Percentiles rank a stretch among this genome's conserved stretches.
These are phyloP conservation scores for Laodelphax striatellus DNA, from an alignment of 1,140 invertebrate genomes.

Conservation along the genomic window DNA sequence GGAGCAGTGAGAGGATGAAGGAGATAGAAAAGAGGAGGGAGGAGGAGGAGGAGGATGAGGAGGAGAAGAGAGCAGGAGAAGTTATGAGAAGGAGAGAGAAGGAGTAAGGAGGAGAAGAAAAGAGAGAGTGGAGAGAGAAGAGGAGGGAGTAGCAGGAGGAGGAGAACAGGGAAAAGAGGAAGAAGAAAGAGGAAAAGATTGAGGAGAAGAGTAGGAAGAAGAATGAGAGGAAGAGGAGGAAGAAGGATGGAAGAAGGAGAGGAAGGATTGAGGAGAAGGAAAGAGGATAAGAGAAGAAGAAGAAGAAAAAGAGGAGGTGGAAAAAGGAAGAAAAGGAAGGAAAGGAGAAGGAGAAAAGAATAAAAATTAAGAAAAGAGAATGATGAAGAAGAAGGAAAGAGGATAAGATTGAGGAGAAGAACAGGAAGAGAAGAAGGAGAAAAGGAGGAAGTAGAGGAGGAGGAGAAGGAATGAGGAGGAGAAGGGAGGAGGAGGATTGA, in stretches of 20 bases:
- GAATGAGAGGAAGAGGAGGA: not conserved
- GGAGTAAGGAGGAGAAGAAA: not conserved
- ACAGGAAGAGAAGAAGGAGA: too few species aligned
- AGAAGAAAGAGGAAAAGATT: not conserved
- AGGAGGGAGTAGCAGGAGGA: not conserved
- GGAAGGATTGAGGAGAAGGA: not conserved
- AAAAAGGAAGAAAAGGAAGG: too few species aligned
- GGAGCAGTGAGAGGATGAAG: too few species aligned
- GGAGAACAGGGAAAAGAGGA: not conserved
- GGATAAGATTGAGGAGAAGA: too few species aligned
- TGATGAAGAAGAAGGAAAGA: too few species aligned
- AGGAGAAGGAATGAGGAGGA: too few species aligned
- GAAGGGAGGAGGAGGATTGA: too few species aligned
- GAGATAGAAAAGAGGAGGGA: not conserved
- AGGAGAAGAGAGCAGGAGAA: not conserved
- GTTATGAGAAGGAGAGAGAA: not conserved
- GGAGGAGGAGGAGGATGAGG: too few species aligned
- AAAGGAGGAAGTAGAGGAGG: too few species aligned
- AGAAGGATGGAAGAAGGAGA: not conserved
- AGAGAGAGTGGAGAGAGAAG: not conserved
- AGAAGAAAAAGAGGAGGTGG: not conserved
- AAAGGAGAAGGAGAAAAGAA: too few species aligned
- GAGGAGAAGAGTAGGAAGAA: not conserved
- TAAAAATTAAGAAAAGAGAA: not conserved
- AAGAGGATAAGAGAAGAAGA: not conserved